Evolutionary conservation across 2,113 vertebrate genomes (phyloP).

Genomic region (Forbesichthys papilliferus): DNA sequence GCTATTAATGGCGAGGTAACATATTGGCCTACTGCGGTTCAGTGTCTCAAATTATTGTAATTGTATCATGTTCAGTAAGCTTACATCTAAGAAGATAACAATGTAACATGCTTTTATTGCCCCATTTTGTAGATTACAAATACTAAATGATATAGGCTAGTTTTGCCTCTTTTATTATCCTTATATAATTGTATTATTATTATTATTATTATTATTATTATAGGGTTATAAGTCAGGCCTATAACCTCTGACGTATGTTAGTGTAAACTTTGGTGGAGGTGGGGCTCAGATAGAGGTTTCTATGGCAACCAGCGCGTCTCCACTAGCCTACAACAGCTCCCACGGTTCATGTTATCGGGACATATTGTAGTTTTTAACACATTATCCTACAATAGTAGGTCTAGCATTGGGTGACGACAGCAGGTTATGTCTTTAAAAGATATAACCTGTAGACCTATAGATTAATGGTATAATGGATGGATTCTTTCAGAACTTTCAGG

Average conservation of each 20-base stretch:
- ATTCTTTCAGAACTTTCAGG: constrained; percentile 68
- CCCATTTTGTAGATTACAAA: no score
- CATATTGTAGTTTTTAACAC: neutral
- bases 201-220: neutral
- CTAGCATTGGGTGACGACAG: no score
- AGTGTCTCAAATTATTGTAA: neutral
- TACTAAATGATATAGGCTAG: neutral
- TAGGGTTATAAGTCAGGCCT: neutral
- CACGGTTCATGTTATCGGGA: neutral
- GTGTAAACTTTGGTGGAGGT: neutral
- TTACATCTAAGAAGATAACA: no score
- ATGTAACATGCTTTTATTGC: no score
- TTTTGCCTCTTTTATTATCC: no score
- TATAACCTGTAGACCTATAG: no score
- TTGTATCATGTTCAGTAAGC: neutral
- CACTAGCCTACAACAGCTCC: neutral
- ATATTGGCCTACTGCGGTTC: neutral
- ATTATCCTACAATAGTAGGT: no score
- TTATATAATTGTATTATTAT: neutral
- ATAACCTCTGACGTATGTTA: neutral
- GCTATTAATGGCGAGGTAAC: neutral
- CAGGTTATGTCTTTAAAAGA: neutral
- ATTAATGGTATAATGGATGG: constrained; percentile 60
- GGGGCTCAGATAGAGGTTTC: neutral
- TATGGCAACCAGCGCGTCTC: neutral